Evolutionary conservation across 2,888 invertebrate species (phyloP).

Genomic region (Myathropa florea): DNA sequence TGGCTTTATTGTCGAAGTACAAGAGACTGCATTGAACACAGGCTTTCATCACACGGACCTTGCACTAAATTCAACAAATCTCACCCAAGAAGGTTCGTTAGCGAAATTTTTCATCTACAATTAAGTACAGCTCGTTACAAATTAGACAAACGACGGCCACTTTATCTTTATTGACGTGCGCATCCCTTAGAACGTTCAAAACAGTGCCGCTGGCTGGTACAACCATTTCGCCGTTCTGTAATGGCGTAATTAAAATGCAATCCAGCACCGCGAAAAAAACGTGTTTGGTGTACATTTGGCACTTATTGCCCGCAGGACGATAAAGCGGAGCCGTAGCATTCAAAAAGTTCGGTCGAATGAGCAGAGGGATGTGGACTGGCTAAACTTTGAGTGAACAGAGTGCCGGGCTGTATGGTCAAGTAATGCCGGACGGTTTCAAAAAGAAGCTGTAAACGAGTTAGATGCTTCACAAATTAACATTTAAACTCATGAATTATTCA

Average conservation of each 20-base stretch:
- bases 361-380: background rate
- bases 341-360: constrained; percentile 27
- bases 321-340: constrained; percentile 1
- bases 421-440: background rate
- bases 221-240: background rate
- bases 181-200: constrained; percentile 1
- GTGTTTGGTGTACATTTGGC: constrained; percentile 13
- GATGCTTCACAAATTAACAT: constrained; percentile 18
- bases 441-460: constrained; percentile 18
- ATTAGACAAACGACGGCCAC: background rate
- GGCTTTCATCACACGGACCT: constrained; percentile 75
- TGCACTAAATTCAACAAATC: constrained; percentile 69
- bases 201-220: background rate
- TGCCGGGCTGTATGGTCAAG: constrained; percentile 1
- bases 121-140: background rate
- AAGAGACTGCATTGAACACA: constrained; percentile 77
- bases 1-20: constrained; percentile 80
- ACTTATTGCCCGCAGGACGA: background rate
- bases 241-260: constrained; percentile 28
- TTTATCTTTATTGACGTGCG: constrained; percentile 3
- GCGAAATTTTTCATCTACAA: background rate
- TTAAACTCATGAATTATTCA: constrained; percentile 45
- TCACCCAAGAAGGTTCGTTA: constrained; percentile 66
- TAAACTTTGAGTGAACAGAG: background rate
- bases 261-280: constrained; percentile 6